A percentile compares a stretch with the other conserved stretches of the same genome.
phyloP scores from a whole-genome alignment of 2,888 invertebrate genomes.

The Himalopsyche kuldschensis region DNA sequence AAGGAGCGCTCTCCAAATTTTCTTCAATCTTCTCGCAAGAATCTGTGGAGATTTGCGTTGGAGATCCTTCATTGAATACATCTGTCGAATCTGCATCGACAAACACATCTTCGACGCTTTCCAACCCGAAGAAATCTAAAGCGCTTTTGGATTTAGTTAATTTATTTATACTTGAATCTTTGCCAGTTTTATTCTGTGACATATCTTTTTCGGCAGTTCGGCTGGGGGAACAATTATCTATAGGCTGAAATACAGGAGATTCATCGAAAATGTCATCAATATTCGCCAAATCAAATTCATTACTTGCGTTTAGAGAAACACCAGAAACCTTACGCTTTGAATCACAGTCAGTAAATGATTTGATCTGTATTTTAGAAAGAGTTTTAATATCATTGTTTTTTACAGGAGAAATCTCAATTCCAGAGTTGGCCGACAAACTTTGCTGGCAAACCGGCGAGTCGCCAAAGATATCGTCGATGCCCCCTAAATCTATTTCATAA shows the following conservation, averaged over 20 bases:
- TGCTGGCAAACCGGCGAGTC: background rate
- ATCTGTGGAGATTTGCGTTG: background rate
- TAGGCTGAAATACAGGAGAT: background rate
- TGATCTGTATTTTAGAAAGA: background rate
- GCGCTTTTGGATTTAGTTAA: conserved; percentile 43
- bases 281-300: conserved; percentile 53
- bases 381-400: background rate
- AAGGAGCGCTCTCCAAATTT: background rate
- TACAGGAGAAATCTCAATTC: background rate
- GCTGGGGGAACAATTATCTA: background rate
- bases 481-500: background rate
- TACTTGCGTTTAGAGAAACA: conserved; percentile 42
- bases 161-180: conserved; percentile 9
- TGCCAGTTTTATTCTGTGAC: background rate
- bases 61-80: background rate
- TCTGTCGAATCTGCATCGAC: conserved; percentile 41
- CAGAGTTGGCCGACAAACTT: too few relatives aligned
- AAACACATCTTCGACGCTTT: conserved; percentile 57
- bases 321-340: background rate
- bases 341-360: background rate
- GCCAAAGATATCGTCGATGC: background rate
- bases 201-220: background rate
- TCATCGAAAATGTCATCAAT: conserved; percentile 49
- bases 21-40: background rate
- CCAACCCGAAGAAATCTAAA: conserved; percentile 52